A percentile compares a stretch with the other conserved stretches of the same genome.
Evolutionary conservation across 2,888 invertebrate genomes (phyloP).

Genomic region (Pocota personata): DNA sequence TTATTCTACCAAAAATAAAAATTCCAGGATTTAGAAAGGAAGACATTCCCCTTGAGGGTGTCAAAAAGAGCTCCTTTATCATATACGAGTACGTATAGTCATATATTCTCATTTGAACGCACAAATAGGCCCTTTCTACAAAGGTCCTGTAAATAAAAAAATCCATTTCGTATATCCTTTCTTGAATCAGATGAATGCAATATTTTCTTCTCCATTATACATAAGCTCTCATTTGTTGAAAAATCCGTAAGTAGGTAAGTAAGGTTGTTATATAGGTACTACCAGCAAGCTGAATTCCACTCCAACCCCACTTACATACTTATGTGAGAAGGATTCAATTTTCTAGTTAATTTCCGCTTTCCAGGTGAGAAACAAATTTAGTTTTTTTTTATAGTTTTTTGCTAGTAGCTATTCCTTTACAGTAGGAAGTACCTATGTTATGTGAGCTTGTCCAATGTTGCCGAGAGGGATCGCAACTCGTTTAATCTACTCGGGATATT

Average conservation of each 20-base stretch:
- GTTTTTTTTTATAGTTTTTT: too few relatives aligned
- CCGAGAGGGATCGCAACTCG: not conserved
- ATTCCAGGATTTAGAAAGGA: not conserved
- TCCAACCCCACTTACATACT: not conserved
- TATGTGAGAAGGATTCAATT: constrained; percentile 1
- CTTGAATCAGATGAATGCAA: not conserved
- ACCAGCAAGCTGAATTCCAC: constrained; percentile 25
- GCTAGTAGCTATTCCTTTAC: not conserved
- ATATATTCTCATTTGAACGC: not conserved
- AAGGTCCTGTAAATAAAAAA: not conserved
- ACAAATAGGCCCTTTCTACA: not conserved
- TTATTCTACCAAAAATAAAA: not conserved
- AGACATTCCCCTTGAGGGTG: not conserved
- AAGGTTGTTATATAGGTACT: constrained; percentile 5
- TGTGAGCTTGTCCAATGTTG: not conserved
- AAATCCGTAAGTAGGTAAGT: too few relatives aligned
- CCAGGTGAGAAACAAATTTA: constrained; percentile 22
- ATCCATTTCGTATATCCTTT: not conserved
- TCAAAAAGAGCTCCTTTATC: not conserved
- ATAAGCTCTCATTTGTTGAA: not conserved
- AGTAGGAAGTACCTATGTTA: not conserved
- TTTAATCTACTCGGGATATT: not conserved
- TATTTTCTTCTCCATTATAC: not conserved
- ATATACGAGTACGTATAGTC: too few relatives aligned
- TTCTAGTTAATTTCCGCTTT: constrained; percentile 43